Evolutionary conservation across 2,113 vertebrate genomes (phyloP).

Genomic region (Laterallus jamaicensis): DNA sequence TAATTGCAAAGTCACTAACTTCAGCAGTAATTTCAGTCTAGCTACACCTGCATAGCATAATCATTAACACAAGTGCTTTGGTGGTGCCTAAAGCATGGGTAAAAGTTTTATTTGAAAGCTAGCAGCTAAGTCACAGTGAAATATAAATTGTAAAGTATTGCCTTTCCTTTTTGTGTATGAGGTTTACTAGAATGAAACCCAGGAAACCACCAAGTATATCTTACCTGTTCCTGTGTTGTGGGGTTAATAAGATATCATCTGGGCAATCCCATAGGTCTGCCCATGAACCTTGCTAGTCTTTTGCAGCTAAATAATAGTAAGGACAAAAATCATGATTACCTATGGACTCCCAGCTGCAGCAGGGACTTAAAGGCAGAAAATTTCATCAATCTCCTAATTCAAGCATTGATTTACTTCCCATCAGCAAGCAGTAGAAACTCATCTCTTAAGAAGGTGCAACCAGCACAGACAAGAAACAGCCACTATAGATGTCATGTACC

Average conservation of each 20-base stretch:
- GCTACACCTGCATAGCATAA: background rate
- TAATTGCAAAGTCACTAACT: conserved; percentile 50
- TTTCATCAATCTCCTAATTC: background rate
- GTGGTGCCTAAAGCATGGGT: background rate
- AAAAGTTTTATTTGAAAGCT: conserved; percentile 1
- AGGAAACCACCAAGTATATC: background rate
- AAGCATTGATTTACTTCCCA: background rate
- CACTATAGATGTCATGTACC: background rate
- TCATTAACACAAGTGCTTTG: conserved; percentile 26
- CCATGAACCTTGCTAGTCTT: background rate
- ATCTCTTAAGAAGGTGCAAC: background rate
- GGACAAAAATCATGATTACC: background rate
- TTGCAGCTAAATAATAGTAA: background rate
- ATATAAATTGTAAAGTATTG: background rate
- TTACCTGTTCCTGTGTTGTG: background rate
- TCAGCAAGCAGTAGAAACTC: background rate
- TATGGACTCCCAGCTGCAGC: background rate
- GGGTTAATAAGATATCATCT: background rate
- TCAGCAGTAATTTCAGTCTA: conserved; percentile 19
- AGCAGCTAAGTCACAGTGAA: background rate
- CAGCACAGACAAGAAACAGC: background rate
- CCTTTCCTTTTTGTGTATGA: background rate
- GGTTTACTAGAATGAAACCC: background rate
- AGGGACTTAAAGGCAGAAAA: background rate
- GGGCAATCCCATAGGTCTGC: background rate